phyloP scores from a whole-genome alignment of 2,888 invertebrate species.

The Trachelus tabidus region DNA sequence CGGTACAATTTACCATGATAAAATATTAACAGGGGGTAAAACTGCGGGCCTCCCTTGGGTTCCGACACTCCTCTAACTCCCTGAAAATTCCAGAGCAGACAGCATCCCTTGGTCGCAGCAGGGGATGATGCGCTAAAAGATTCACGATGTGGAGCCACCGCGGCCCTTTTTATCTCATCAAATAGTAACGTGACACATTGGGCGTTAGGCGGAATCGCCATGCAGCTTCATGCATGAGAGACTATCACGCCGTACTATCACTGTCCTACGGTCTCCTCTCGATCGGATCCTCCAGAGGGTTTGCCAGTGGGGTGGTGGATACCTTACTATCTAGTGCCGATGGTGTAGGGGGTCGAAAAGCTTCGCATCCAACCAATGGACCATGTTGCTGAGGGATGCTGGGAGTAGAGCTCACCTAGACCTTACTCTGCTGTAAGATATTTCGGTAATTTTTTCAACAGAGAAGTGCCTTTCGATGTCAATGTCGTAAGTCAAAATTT shows the following conservation, averaged over 20 bases:
- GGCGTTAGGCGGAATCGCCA: slow-evolving; percentile 12
- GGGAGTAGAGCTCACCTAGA: no score
- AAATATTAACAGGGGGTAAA: slow-evolving; percentile 58
- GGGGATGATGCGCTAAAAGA: slow-evolving; percentile 46
- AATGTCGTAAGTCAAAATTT: slow-evolving; percentile 56
- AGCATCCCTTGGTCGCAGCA: background rate
- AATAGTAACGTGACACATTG: slow-evolving; percentile 49
- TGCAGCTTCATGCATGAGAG: background rate
- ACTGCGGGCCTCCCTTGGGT: slow-evolving; percentile 54
- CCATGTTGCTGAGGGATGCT: background rate
- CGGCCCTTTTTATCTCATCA: slow-evolving; percentile 62
- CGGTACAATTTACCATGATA: slow-evolving; percentile 58
- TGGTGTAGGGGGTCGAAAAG: no score
- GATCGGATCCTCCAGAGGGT: background rate
- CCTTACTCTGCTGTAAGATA: background rate
- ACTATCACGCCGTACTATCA: background rate
- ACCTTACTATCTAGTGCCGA: background rate
- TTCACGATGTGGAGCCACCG: slow-evolving; percentile 48
- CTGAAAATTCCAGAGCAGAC: slow-evolving; percentile 35
- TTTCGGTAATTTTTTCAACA: background rate
- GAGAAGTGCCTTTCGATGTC: slow-evolving; percentile 54
- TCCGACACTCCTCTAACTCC: slow-evolving; percentile 57
- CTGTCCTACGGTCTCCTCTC: background rate
- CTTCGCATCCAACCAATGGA: background rate
- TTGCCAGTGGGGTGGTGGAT: background rate